Evolutionary conservation across 2,113 vertebrate genomes (phyloP), one percentile per base, ranked within the genome.

Genomic region (Anguilla rostrata): DNA sequence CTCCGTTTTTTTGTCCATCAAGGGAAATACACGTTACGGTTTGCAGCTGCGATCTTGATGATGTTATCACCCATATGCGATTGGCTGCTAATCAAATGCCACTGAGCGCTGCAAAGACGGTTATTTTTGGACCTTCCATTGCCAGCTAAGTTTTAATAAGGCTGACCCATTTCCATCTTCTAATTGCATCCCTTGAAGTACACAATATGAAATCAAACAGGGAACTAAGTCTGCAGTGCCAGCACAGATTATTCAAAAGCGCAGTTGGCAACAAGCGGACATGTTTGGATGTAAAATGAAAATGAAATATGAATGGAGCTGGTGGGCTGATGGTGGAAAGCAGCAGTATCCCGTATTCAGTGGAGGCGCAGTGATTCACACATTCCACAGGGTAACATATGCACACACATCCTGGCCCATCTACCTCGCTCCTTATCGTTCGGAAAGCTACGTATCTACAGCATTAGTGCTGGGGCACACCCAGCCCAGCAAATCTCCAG

Each of bases 231-330:
- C 71, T 75, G 71, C 71, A 8, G 9, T n/a, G 26, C 5, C 26
- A 75, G 26, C 26, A n/a, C 9, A 34, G 71, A 34, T 75, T 75
- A 75, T 75, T 75, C n/a, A 75, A 75, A 26, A 75, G 5, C 5
- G 71, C 71, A 75, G 29, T 34, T 75, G 63, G 39, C 82, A 83
- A 40, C 53, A 63, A 60, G 56, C 16, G 6, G 57, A 63, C 34
- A 83, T 85, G 83, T 40, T 82, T 89, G 83, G 87, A 85, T 88
- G 81, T 85, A 87, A 90, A 87, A 87, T 90, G 89, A 89, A 86
- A 89, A 87, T 90, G 86, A 89, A 40, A 89, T 91, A 87, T 84
- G 85, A 87, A 88, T 89, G 86, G 49, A 82, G 90, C 88, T 85
- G 88, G 90, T 87, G 88, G 88, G 84, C 60, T 86, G 1, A 63